Evolutionary conservation across 2,888 invertebrate genomes (phyloP).

Genomic region (Chaitophorus viminalis): DNA sequence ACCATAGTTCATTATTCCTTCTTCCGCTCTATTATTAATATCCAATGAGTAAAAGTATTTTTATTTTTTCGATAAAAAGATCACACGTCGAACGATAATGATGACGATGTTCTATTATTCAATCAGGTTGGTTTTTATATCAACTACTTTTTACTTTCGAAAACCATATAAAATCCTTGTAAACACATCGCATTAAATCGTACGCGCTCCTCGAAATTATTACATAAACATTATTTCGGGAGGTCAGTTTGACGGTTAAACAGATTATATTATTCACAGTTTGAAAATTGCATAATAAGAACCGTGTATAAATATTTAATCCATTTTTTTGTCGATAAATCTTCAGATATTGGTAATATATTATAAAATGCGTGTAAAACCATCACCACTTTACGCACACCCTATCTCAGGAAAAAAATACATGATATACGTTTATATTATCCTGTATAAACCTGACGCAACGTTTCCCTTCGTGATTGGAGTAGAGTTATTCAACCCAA

Average conservation of each 20-base stretch:
- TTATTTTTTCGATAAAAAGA: not conserved
- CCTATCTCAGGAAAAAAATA: not conserved
- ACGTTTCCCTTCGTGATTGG: conserved; percentile 13
- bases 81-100: not conserved
- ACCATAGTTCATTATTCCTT: not conserved
- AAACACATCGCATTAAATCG: not conserved
- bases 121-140: not conserved
- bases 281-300: not conserved
- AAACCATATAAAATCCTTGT: not conserved
- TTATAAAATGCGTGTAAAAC: not conserved
- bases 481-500: conserved; percentile 11
- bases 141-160: conserved; percentile 34
- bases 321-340: not conserved
- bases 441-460: not conserved
- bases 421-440: too few relatives aligned
- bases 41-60: not conserved
- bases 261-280: not conserved
- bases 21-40: conserved; percentile 1
- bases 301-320: not conserved
- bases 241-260: not conserved
- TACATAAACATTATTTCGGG: not conserved
- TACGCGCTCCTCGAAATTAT: not conserved
- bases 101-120: not conserved
- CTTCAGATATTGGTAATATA: not conserved
- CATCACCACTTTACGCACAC: not conserved